Conservation (phyloP, 2,113 vertebrate genomes). For the Toxotes chatareus region DNA sequence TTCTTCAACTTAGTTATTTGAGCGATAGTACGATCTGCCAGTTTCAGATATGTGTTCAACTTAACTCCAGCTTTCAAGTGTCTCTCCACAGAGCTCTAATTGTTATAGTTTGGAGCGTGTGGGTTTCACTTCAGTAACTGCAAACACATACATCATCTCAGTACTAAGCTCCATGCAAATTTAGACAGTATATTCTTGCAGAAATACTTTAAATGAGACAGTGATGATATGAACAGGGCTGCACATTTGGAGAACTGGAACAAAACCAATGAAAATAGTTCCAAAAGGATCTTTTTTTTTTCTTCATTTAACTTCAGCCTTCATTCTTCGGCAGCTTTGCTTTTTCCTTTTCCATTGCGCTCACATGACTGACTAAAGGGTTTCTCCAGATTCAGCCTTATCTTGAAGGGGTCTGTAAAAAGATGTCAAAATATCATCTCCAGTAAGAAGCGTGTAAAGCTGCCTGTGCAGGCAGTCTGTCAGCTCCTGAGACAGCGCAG, state of each 20-base stretch:
- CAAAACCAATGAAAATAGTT: slow-evolving; percentile 37
- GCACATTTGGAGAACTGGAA: background rate
- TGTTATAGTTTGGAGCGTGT: slow-evolving; percentile 9
- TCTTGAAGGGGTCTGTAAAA: slow-evolving; percentile 63
- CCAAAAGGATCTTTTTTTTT: slow-evolving; percentile 5
- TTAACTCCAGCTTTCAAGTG: slow-evolving; percentile 19
- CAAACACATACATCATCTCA: slow-evolving; percentile 5
- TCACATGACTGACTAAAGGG: slow-evolving; percentile 57
- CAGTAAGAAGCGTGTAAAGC: slow-evolving; percentile 59
- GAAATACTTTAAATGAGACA: slow-evolving; percentile 41
- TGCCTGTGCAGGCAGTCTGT: slow-evolving; percentile 56
- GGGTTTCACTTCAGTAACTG: slow-evolving; percentile 17
- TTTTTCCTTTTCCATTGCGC: slow-evolving; percentile 26
- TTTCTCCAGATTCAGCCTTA: slow-evolving; percentile 44
- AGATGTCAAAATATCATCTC: slow-evolving; percentile 71
- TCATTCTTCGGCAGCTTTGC: slow-evolving; percentile 39
- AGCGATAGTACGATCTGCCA: slow-evolving; percentile 9
- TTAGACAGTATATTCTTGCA: background rate
- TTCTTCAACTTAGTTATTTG: slow-evolving; percentile 26
- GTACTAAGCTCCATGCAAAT: slow-evolving; percentile 14
- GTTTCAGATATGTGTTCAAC: slow-evolving; percentile 22
- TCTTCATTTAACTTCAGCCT: slow-evolving; percentile 34
- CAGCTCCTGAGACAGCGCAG: slow-evolving; percentile 52
- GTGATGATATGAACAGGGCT: slow-evolving; percentile 10
- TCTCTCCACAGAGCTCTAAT: slow-evolving; percentile 29